These are phyloP conservation scores for Esperia sulphurella DNA, from an alignment of 2,888 invertebrate genomes.

Conservation along the genomic window DNA sequence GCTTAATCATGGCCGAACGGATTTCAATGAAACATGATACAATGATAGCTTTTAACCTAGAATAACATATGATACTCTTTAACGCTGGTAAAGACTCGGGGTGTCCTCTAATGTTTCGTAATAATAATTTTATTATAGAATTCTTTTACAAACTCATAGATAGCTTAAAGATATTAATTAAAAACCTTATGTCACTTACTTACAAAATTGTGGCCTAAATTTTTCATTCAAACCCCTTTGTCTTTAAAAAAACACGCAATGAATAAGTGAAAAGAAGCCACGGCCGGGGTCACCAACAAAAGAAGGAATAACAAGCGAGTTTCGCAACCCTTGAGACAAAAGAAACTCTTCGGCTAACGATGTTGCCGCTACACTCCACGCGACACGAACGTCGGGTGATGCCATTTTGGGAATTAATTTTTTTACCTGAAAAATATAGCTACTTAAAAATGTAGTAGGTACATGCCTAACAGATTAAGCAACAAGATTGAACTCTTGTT, in stretches of 20 bases:
- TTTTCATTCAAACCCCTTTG: constrained; percentile 25
- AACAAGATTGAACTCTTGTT: too few relatives aligned
- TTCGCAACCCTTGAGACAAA: constrained; percentile 59
- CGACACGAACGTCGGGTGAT: constrained; percentile 24
- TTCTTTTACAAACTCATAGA: too few relatives aligned
- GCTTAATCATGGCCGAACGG: too few relatives aligned
- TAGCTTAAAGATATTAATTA: neutral
- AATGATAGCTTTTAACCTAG: too few relatives aligned
- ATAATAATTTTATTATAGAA: too few relatives aligned
- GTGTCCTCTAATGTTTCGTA: too few relatives aligned
- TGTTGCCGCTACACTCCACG: constrained; percentile 42
- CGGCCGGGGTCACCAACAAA: constrained; percentile 53
- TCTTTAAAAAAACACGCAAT: constrained; percentile 41
- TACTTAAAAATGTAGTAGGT: neutral
- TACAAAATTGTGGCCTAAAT: constrained; percentile 26
- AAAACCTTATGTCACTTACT: neutral
- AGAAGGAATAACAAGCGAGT: constrained; percentile 50
- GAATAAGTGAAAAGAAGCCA: constrained; percentile 58
- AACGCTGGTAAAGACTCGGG: too few relatives aligned
- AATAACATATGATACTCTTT: too few relatives aligned
- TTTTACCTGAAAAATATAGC: neutral
- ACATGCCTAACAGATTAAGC: too few relatives aligned
- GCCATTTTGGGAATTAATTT: constrained; percentile 32
- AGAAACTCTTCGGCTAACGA: constrained; percentile 60
- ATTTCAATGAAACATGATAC: too few relatives aligned